Base-by-base conservation (phyloP, 2,888 invertebrate species). In the Watsonalla binaria region DNA sequence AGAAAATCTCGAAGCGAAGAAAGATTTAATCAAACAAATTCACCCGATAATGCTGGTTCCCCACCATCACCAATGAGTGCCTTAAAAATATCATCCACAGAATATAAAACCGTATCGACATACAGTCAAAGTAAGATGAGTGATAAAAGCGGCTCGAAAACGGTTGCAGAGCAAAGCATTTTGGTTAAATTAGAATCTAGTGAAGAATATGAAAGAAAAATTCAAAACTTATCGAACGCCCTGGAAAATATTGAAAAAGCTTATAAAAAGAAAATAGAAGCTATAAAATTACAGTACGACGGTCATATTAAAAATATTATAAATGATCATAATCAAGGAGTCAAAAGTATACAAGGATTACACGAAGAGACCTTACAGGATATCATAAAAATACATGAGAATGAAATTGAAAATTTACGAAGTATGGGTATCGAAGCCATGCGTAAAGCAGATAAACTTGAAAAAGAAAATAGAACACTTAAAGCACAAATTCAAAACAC, bases 241-340 rank as follows among this genome's bases (percentile, higher is more conserved):
- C 68, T 90, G 52, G 78, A 81, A 67, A 79, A 72, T 52, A 72
- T 80, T 47, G 83, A 90, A 68, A 82, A 70, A 57, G 81, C 86
- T 62, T 85, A 84, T 53, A 84, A 83, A 59, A 84, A 79, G 58
- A 89, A 84, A 74, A 76, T 88, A 37, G 82, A 87, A 49, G 83
- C 83, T 5, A 78, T 92, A 46, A 92, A 92, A 78, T 63, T 78
- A 13, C 92, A 92, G 65, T 92, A 92, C 60, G 92, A 92, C 42
- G 82, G 74, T 60, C 91, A 93, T 52, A 86, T 92, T 49, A 90
- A 90, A 64, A 88, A 80, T 57, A 83, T 92, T 53, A 78, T 92
- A 33, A 90, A 89, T 54, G 89, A 92, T 65, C 92, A 92, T 61
- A 90, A 91, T 65, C 84, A 86, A 58, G 92, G 92, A n/a, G 91